A percentile compares a stretch with the other conserved stretches of the same genome.
Evolutionary conservation across 2,888 invertebrate genomes (phyloP).

Genomic region (Chrysolina americana): DNA sequence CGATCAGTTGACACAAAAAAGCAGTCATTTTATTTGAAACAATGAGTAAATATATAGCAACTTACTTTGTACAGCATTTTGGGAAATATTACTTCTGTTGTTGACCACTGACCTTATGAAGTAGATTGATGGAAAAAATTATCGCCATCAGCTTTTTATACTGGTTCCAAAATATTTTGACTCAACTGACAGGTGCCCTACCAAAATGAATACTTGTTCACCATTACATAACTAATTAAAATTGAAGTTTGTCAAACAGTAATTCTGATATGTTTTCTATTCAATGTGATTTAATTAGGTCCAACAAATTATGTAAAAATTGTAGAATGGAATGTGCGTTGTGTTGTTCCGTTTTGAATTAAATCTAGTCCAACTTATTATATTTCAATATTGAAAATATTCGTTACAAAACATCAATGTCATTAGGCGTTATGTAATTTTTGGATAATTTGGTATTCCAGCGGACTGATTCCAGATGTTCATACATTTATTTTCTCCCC

Average conservation of each 20-base stretch:
- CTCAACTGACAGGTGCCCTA: conserved; percentile 29
- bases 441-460: too few species aligned
- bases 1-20: too few species aligned
- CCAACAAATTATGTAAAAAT: neutral
- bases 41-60: neutral
- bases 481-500: too few species aligned
- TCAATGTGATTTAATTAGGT: too few species aligned
- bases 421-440: too few species aligned
- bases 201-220: neutral
- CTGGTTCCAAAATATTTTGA: too few species aligned
- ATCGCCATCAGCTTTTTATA: neutral
- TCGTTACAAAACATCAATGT: too few species aligned
- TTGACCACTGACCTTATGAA: neutral
- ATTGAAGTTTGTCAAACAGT: neutral
- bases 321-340: neutral
- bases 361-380: too few species aligned
- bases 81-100: neutral
- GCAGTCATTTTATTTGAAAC: too few species aligned
- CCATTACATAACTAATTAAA: neutral
- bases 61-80: neutral
- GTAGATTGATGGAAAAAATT: neutral
- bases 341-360: neutral
- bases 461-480: too few species aligned
- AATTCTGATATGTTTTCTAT: too few species aligned
- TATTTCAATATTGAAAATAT: too few species aligned